Base-by-base conservation (phyloP, 2,888 invertebrate genomes). In the Embidobia sp. region DNA sequence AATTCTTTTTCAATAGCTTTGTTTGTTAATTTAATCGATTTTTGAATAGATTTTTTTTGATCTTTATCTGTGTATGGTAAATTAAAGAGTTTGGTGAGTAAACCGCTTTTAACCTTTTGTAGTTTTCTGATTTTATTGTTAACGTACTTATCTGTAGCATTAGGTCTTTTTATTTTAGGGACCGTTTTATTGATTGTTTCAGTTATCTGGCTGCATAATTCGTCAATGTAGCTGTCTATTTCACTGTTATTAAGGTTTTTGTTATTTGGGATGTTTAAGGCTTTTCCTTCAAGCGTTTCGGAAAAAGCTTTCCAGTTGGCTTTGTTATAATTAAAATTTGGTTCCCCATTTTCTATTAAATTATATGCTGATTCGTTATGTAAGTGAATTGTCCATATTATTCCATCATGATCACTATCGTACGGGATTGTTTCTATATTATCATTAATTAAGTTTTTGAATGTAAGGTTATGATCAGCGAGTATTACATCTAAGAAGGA, bases 331-430 rank as follows among this genome's bases (percentile, higher is more conserved):
- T 70, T 70, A 0, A 16, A 26, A n/a, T n/a, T n/a, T n/a, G n/a
- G n/a, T n/a, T n/a, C n/a, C n/a, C n/a, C n/a, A n/a, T n/a, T n/a
- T n/a, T n/a, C n/a, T n/a, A n/a, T n/a, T n/a, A n/a, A n/a, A n/a
- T n/a, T n/a, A n/a, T n/a, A n/a, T n/a, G n/a, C n/a, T n/a, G n/a
- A n/a, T n/a, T n/a, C n/a, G n/a, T 29, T 6, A 7, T 1, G 5
- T 29, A 57, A 29, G 3, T 6, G 1, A 13, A 46, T 3, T 1
- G 33, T 29, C 16, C 49, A 37, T 1, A 10, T 7, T 1, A 51
- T 51, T 1, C 33, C 66, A 2, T 46, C 31, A 15, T 73, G 61
- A 11, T 61, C 61, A 5, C 79, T 79, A 15, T 79, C 76, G n/a
- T 73, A 69, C 0, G 63, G 46, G 0, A 79, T 46, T 3, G 61